Evolutionary conservation across 2,797 vertebrate genomes (phyloP).

Genomic region (Trichosurus vulpecula): DNA sequence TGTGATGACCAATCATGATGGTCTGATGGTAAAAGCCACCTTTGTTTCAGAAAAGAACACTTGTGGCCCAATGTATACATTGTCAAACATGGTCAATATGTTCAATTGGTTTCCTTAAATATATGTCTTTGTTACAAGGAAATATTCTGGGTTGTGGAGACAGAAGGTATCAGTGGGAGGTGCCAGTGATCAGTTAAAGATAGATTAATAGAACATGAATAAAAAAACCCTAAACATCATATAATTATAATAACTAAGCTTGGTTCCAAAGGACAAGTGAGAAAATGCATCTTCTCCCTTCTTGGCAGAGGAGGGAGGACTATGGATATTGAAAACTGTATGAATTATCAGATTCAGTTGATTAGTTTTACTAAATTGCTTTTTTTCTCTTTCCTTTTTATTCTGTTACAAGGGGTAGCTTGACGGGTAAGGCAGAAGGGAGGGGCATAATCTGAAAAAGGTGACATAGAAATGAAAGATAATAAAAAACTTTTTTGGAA

Average conservation of each 20-base stretch:
- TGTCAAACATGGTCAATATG: not conserved
- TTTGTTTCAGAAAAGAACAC: not conserved
- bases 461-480: not conserved
- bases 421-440: not conserved
- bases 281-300: not conserved
- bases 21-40: not conserved
- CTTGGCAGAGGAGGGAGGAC: not conserved
- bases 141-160: not conserved
- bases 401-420: not conserved
- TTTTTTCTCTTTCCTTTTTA: not conserved
- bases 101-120: not conserved
- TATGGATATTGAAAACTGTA: not conserved
- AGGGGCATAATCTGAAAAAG: no score
- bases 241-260: not conserved
- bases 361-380: not conserved
- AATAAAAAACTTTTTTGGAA: not conserved
- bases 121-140: not conserved
- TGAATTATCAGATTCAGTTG: not conserved
- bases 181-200: not conserved
- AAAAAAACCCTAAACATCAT: not conserved
- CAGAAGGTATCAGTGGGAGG: not conserved
- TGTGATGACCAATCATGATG: not conserved
- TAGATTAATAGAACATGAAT: no score
- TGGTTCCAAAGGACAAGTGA: not conserved
- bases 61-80: not conserved